Evolutionary conservation across 1,140 invertebrate genomes (phyloP), one percentile per base, ranked within the genome.

Genomic region (Manduca sexta): DNA sequence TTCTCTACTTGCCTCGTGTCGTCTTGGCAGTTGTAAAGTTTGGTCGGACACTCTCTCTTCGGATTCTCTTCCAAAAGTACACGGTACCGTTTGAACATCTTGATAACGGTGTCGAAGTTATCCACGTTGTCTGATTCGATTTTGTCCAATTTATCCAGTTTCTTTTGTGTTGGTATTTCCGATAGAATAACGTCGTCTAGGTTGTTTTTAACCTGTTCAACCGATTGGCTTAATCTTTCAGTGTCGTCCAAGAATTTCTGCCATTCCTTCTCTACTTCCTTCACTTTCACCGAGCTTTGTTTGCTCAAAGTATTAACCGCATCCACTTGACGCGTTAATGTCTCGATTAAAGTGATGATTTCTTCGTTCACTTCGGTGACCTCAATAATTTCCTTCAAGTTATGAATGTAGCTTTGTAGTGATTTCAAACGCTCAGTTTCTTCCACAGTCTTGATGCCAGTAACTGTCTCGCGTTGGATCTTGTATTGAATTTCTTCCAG

Each of bases 401-500:
- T 56, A 45, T 69, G 58, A 29, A 86, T 64, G 46, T 81, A 65
- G 31, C 61, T 71, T 63, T 79, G 63, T 41, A 85, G 42, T 10
- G 59, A 45, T 41, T 69, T 69, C 4, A 85, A 46, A 14, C 73
- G 64, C 52, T 74, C 68, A 51, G 51, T 64, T 54, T 84, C 69
- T 51, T 82, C 54, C 16, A 37, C 54, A 21, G 62, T 18, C 52
- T 63, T 70, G 49, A 56, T 30, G 52, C 74, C 35, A 48, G 64
- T 17, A 29, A 72, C 38, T 40, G 74, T 64, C 71, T 87, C 56
- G 67, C 63, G 48, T 50, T 92, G 91, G 6, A 95, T 91, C 64
- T 91, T 90, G 56, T 94, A 94, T 74, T 95, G 93, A 53, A 95
- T 93, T 15, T 91, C 93, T 83, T 95, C 93, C 30, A 96, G 69